Evolutionary conservation across 2,888 invertebrate species (phyloP).

Genomic region (Dione juno): DNA sequence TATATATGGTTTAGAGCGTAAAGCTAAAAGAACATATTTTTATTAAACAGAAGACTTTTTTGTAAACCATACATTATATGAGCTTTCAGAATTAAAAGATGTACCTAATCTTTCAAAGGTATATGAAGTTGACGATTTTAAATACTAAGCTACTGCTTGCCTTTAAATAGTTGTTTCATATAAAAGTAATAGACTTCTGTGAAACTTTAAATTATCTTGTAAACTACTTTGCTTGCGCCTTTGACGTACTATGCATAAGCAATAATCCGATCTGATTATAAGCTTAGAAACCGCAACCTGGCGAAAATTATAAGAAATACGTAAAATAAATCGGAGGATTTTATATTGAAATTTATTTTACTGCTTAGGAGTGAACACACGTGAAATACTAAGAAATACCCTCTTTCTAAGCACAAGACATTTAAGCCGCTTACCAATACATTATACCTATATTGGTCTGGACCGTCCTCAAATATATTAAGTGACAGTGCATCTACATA

Average conservation of each 20-base stretch:
- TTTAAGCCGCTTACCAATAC: slow-evolving; percentile 8
- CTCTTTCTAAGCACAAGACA: background rate
- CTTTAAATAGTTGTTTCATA: background rate
- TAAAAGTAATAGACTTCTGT: background rate
- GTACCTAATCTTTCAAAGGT: no score
- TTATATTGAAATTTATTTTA: background rate
- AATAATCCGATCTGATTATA: background rate
- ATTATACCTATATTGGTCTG: slow-evolving; percentile 1
- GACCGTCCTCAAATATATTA: background rate
- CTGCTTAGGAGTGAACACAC: no score
- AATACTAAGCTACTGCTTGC: no score
- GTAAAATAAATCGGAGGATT: background rate
- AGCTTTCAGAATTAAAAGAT: no score
- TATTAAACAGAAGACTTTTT: no score
- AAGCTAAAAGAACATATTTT: no score
- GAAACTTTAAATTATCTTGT: background rate
- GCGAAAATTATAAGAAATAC: background rate
- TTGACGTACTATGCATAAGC: background rate
- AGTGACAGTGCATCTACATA: background rate
- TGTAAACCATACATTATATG: no score
- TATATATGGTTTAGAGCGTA: no score
- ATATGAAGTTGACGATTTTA: no score
- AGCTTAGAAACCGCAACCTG: background rate
- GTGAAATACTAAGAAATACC: background rate
- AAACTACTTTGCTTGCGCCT: background rate